Evolutionary conservation across 1,140 invertebrate genomes (phyloP), one percentile per base, ranked within the genome.

Genomic region (Anastrepha ludens): DNA sequence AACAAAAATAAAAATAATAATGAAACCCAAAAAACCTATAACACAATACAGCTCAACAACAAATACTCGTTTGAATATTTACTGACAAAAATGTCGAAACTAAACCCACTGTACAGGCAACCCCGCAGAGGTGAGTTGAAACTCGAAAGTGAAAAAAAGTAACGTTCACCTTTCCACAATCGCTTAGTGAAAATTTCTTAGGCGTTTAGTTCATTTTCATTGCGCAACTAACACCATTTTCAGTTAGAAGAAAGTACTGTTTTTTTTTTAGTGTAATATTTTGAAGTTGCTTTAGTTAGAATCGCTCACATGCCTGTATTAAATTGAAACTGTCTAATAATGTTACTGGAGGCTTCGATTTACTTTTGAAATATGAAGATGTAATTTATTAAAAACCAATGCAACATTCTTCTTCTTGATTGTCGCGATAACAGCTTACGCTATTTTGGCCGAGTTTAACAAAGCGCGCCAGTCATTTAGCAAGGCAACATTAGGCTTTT

Each of bases 31-130:
- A 62, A 62, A 62, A n/a, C 13, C 64, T 39, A 39, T 17, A 67
- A 81, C 47, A 81, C n/a, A 81, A 81, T 20, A 81, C 74, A 81
- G 74, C 74, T 81, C 50, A 20, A 81, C 74, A 81, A 58, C 74
- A 81, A 55, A 55, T 81, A 81, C 44, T n/a, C 47, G 74, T 74
- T 74, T 74, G 67, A 70, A 74, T 17, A 41, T 74, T 44, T 47
- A 47, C 67, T n/a, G 67, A 74, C 67, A 44, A 39, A 47, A 47
- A 74, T 67, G 70, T 74, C 41, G 70, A 74, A 74, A 47, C 17
- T 8, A 17, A 74, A 81, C 29, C 44, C 74, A 81, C 50, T 81
- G 74, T 81, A 55, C n/a, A 81, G 15, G 47, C 74, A n/a, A 55
- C 8, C n/a, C 74, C 17, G n/a, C n/a, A 55, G 74, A 81, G 74